phyloP scores from a whole-genome alignment of 2,888 invertebrate species.

The Hedychridium roseum region DNA sequence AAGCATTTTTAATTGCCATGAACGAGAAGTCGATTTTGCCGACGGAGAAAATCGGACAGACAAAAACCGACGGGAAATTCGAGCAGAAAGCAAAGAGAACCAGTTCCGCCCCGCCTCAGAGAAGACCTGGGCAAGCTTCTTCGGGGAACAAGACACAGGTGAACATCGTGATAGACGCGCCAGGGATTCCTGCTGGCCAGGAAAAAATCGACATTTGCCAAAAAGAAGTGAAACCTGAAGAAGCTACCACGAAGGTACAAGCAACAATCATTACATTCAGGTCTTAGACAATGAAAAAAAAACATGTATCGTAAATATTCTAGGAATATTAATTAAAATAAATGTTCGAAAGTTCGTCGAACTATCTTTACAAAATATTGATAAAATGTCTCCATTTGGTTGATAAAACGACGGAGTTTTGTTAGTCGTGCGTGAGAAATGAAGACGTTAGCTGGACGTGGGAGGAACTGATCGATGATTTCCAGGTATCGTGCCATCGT shows the following conservation, averaged over 20 bases:
- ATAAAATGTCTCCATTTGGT: no score
- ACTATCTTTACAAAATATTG: no score
- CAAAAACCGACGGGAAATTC: neutral
- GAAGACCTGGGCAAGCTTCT: constrained; percentile 27
- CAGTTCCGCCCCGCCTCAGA: constrained; percentile 52
- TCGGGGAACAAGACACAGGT: constrained; percentile 39
- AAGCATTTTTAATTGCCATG: constrained; percentile 48
- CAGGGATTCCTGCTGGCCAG: constrained; percentile 18
- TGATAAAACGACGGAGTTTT: no score
- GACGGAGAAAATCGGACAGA: constrained; percentile 11
- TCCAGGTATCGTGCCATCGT: constrained; percentile 29
- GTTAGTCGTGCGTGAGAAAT: no score
- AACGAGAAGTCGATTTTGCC: constrained; percentile 10
- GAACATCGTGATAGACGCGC: constrained; percentile 50
- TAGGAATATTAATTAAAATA: no score
- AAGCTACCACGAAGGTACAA: constrained; percentile 16
- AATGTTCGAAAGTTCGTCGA: no score
- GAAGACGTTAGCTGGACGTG: no score
- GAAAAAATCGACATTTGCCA: constrained; percentile 9
- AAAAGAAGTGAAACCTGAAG: constrained; percentile 6
- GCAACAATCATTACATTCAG: no score
- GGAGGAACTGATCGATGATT: no score
- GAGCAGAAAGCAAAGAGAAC: constrained; percentile 38
- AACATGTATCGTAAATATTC: no score
- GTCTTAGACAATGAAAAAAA: no score